phyloP scores from a whole-genome alignment of 2,797 vertebrate genomes.

The Tenualosa thibaudeaui region DNA sequence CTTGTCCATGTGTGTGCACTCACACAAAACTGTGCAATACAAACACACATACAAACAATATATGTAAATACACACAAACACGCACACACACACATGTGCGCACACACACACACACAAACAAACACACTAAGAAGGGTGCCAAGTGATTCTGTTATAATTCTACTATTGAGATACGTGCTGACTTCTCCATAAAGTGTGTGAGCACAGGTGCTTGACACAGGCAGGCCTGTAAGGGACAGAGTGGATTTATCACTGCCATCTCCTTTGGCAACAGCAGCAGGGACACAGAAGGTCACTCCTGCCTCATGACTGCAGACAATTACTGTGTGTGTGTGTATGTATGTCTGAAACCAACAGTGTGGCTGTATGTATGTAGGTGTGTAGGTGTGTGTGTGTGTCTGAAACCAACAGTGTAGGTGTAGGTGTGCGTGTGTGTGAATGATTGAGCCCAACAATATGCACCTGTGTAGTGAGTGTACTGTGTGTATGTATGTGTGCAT shows the following conservation, averaged over 20 bases:
- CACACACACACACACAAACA: background rate
- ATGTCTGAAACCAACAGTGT: background rate
- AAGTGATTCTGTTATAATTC: no score
- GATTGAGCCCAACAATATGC: background rate
- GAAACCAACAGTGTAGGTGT: background rate
- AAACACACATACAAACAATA: background rate
- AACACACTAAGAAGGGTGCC: background rate
- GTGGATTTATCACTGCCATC: background rate
- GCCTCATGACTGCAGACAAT: background rate
- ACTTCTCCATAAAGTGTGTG: no score
- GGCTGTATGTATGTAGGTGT: background rate
- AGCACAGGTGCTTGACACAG: background rate
- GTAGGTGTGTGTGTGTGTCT: background rate
- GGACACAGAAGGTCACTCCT: background rate
- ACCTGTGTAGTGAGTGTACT: no score
- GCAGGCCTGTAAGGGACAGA: background rate
- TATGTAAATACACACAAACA: background rate
- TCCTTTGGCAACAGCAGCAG: background rate
- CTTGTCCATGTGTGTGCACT: conserved; percentile 4
- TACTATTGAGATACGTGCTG: no score
- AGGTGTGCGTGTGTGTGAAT: background rate
- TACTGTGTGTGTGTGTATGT: background rate
- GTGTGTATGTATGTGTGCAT: background rate
- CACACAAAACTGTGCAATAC: background rate
- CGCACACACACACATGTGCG: conserved; percentile 4